phyloP scores from a whole-genome alignment of 1,140 invertebrate species.

The Saccostrea glomerata region DNA sequence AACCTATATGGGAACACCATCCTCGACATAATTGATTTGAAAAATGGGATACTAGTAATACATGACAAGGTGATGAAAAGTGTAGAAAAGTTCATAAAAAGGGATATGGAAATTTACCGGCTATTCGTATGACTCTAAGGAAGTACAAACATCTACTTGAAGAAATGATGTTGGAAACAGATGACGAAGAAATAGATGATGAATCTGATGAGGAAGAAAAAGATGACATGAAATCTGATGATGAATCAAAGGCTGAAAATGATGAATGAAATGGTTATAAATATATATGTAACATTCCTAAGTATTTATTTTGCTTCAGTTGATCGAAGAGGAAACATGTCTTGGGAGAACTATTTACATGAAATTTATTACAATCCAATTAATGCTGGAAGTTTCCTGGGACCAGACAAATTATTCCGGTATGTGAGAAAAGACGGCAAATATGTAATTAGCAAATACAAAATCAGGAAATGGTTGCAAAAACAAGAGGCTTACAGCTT shows the following conservation, averaged over 20 bases:
- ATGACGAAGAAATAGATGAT: not conserved
- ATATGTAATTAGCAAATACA: constrained; percentile 46
- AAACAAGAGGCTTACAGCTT: constrained; percentile 41
- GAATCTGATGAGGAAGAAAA: constrained; percentile 29
- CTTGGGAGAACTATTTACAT: constrained; percentile 40
- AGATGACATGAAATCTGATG: constrained; percentile 8
- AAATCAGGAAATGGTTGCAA: constrained; percentile 52
- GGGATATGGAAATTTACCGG: constrained; percentile 26
- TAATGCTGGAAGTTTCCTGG: constrained; percentile 26
- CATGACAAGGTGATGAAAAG: too few species aligned
- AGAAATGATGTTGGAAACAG: too few species aligned
- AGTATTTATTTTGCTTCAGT: too few species aligned
- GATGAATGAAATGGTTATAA: not conserved
- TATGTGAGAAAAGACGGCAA: constrained; percentile 32
- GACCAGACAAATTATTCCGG: constrained; percentile 41
- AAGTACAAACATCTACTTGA: constrained; percentile 23
- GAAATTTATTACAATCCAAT: constrained; percentile 17
- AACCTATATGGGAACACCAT: too few species aligned
- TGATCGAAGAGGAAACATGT: constrained; percentile 19
- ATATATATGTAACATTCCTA: too few species aligned
- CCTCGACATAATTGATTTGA: too few species aligned
- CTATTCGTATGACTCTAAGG: constrained; percentile 35
- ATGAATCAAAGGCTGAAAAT: not conserved
- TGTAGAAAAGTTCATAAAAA: not conserved
- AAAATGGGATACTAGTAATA: too few species aligned